phyloP scores from a whole-genome alignment of 2,113 vertebrate genomes.

The Neodon shergylaensis region DNA sequence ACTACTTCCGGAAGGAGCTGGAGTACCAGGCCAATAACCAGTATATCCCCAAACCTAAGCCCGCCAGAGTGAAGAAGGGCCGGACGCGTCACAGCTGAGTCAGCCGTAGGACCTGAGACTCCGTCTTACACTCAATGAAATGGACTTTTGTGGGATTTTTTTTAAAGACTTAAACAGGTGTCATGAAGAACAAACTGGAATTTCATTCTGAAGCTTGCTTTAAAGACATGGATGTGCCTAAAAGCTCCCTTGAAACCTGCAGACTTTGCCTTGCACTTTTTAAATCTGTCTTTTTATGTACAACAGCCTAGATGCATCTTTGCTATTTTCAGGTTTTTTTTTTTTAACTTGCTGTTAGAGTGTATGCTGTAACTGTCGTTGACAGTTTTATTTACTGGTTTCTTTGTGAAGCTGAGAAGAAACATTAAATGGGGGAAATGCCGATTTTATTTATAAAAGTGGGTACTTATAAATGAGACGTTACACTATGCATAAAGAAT shows the following conservation, averaged over 20 bases:
- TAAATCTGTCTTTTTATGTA: constrained; percentile 90
- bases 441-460: constrained; percentile 90
- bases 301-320: constrained; percentile 87
- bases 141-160: constrained; percentile 74
- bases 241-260: constrained; percentile 81
- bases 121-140: constrained; percentile 81
- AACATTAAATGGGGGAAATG: constrained; percentile 84
- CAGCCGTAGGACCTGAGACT: constrained; percentile 64
- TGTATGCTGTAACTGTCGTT: constrained; percentile 87
- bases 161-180: constrained; percentile 87
- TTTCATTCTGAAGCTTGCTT: constrained; percentile 89
- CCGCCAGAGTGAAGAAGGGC: constrained; percentile 97
- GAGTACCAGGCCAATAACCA: constrained; percentile 99
- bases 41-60: constrained; percentile 99
- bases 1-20: constrained; percentile 98
- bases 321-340: constrained; percentile 87
- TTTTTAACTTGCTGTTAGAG: constrained; percentile 88
- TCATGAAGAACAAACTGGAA: constrained; percentile 91
- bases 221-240: constrained; percentile 90
- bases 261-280: constrained; percentile 93
- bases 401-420: constrained; percentile 90
- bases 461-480: constrained; percentile 84
- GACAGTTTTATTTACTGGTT: constrained; percentile 92
- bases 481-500: constrained; percentile 86
- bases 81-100: constrained; percentile 93